Conservation (phyloP, 2,888 invertebrate genomes). For the Calameuta idolon region DNA sequence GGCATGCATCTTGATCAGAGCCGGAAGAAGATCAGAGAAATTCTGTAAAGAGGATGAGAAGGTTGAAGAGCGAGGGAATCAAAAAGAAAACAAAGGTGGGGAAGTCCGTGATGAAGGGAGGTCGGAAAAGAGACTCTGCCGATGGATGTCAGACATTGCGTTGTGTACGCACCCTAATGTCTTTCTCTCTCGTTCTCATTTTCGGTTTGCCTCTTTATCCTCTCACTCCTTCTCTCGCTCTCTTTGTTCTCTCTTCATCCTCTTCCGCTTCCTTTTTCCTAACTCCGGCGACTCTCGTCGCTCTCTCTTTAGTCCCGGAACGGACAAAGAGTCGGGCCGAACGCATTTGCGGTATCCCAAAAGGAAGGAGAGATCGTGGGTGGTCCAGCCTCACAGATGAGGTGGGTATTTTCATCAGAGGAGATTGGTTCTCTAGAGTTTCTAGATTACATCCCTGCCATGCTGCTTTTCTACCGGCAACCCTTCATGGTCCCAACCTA, state of each 20-base stretch:
- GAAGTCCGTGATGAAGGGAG: background rate
- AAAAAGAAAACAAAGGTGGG: background rate
- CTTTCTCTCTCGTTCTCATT: too few relatives aligned
- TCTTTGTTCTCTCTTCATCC: constrained; percentile 13
- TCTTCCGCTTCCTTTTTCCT: constrained; percentile 3
- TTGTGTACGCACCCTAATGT: background rate
- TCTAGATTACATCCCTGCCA: constrained; percentile 46
- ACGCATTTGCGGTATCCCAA: constrained; percentile 43
- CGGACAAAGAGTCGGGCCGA: constrained; percentile 26
- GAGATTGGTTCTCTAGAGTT: constrained; percentile 55
- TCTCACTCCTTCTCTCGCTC: constrained; percentile 20
- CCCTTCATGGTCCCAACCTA: background rate
- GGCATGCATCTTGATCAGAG: too few relatives aligned
- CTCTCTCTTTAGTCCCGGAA: background rate
- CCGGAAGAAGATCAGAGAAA: background rate
- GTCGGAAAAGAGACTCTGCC: background rate
- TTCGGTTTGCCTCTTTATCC: background rate
- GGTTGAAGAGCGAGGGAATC: too few relatives aligned
- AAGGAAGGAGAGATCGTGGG: constrained; percentile 40
- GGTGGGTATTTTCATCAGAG: constrained; percentile 57
- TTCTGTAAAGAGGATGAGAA: background rate
- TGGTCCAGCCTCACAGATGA: constrained; percentile 19
- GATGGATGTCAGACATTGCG: too few relatives aligned
- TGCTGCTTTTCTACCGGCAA: constrained; percentile 20
- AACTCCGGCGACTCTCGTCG: background rate